Percentiles rank a stretch among this genome's conserved stretches.
phyloP scores from a whole-genome alignment of 2,888 invertebrate genomes.

The Xestoiulus laeticollis region DNA sequence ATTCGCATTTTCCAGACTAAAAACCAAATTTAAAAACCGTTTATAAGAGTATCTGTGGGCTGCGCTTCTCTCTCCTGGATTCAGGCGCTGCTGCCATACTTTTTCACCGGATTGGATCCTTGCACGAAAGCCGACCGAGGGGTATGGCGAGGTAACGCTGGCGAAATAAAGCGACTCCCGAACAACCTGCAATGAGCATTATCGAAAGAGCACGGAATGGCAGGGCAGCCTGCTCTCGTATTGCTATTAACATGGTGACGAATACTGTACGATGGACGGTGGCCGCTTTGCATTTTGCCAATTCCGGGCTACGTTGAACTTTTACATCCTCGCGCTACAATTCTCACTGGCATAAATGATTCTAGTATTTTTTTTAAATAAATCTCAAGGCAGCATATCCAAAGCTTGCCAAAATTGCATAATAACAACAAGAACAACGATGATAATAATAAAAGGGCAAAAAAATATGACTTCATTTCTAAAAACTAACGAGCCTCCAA shows the following conservation, averaged over 20 bases:
- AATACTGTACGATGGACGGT: conserved; percentile 37
- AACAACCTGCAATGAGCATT: neutral
- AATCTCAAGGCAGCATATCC: conserved; percentile 6
- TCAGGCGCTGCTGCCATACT: neutral
- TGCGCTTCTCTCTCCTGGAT: neutral
- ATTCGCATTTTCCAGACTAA: neutral
- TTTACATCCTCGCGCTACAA: neutral
- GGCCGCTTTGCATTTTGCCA: conserved; percentile 2
- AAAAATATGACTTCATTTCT: conserved; percentile 18
- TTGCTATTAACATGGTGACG: conserved; percentile 1
- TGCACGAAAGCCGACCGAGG: neutral
- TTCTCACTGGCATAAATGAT: conserved; percentile 21
- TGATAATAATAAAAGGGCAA: conserved; percentile 1
- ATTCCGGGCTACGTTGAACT: conserved; percentile 7
- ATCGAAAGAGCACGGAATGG: neutral
- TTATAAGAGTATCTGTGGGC: neutral
- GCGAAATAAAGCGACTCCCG: neutral
- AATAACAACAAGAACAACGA: conserved; percentile 29
- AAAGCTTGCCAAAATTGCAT: conserved; percentile 37
- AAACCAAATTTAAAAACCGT: neutral
- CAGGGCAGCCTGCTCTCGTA: neutral
- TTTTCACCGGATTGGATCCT: neutral
- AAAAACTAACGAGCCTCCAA: neutral
- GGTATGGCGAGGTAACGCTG: neutral
- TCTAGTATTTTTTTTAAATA: conserved; percentile 30